Conservation (phyloP, 2,113 vertebrate species). For the Microcebus tavaratra region DNA sequence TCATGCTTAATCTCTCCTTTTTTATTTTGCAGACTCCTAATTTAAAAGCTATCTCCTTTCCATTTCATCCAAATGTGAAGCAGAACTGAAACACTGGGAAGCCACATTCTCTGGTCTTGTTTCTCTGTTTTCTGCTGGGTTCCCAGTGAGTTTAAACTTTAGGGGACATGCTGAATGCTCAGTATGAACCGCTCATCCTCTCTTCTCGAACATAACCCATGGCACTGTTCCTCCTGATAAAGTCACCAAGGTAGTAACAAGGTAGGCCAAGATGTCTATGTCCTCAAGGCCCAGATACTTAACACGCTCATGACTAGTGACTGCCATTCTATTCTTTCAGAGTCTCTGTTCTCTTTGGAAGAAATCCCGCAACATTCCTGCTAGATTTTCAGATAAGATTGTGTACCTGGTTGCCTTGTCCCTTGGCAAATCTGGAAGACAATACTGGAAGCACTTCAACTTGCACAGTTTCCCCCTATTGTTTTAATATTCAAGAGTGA, state of each 20-base stretch:
- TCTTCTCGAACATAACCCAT: neutral
- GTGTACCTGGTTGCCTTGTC: neutral
- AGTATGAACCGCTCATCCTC: neutral
- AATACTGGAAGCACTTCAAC: neutral
- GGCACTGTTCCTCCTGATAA: neutral
- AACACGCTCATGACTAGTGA: neutral
- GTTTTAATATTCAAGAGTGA: neutral
- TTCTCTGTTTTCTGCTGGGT: neutral
- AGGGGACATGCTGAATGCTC: neutral
- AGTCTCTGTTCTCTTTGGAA: neutral
- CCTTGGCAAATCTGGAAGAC: neutral
- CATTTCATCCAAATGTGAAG: neutral
- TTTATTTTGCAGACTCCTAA: neutral
- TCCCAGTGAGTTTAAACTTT: neutral
- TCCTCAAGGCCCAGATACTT: neutral
- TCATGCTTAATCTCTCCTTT: neutral
- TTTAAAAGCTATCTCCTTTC: conserved; percentile 15
- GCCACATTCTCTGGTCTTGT: neutral
- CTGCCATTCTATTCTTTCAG: neutral
- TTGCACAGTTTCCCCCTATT: neutral
- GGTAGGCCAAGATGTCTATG: neutral
- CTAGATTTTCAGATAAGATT: neutral
- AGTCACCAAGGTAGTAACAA: neutral
- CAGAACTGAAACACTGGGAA: neutral
- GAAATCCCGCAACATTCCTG: neutral